Base-by-base conservation (phyloP, 2,888 invertebrate genomes). In the Dynastes tityus region DNA sequence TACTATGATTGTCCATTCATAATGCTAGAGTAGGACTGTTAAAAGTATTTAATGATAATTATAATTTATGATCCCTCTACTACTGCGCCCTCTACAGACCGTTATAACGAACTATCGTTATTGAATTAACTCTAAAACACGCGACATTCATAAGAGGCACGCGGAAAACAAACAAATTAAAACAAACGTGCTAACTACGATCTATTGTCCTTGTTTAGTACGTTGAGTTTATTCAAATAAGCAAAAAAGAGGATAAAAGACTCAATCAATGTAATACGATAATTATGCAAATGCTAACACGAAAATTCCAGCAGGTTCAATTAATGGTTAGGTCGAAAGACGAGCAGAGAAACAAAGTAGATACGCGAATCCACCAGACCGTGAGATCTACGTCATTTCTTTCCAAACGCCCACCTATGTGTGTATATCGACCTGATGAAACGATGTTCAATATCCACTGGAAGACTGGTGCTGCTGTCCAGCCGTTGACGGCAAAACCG, bases 381-480 rank as follows among this genome's bases (percentile, higher is more conserved):
- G 61, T 74, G 27, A 74, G 13, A 61, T 29, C 37, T n/a, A 71
- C 71, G 71, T 71, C 63, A 49, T 74, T 74, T 73, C 78, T 78
- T 71, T 64, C 64, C n/a, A 32, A 78, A 78, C 78, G 78, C 65
- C 70, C 51, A 78, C 64, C 58, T 63, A 71, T 58, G 22, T 22
- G 22, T 68, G 65, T 45, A 68, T 77, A 77, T 78, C 78, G 78
- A 78, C 71, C 70, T 78, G 63, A 22, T 22, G 22, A 22, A 70
- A 61, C 27, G 27, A 55, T 53, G 73, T 74, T 73, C 78, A 63
- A 76, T 76, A 76, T 16, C 63, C 13, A 63, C 32, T 81, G 82
- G 80, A 80, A 80, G 80, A 83, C 80, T 80, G 81, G 84, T 85
- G 85, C 85, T 85, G 85, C 85, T 81, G 77, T 82, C 80, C 67